Conservation (phyloP, 1,140 invertebrate species). For the Rhizoglyphus robini region DNA sequence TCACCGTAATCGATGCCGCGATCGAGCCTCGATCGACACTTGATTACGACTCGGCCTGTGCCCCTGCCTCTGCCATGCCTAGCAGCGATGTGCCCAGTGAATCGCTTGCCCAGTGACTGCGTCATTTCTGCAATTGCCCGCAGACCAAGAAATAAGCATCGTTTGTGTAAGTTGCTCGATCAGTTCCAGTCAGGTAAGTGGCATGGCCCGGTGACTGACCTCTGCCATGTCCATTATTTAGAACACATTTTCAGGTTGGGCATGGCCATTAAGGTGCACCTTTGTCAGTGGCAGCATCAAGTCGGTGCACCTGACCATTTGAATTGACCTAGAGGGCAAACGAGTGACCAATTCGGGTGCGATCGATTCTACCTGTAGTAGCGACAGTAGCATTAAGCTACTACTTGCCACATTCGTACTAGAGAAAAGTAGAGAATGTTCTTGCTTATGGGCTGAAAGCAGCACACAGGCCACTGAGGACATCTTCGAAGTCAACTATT, state of each 20-base stretch:
- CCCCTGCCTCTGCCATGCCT: no score
- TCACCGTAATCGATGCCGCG: no score
- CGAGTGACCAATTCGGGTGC: not conserved
- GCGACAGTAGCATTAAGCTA: not conserved
- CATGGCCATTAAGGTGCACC: not conserved
- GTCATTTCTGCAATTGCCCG: not conserved
- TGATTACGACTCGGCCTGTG: no score
- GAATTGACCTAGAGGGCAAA: not conserved
- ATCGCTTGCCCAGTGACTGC: no score
- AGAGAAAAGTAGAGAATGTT: no score
- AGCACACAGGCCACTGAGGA: no score
- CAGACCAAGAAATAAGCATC: not conserved
- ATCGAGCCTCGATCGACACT: no score
- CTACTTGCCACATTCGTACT: no score
- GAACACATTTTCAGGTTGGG: not conserved
- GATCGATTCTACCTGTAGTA: not conserved
- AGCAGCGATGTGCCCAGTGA: no score
- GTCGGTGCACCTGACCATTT: not conserved
- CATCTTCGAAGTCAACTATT: no score
- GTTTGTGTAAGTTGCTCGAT: no score
- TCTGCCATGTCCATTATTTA: not conserved
- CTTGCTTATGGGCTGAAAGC: no score
- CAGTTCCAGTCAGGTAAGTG: not conserved
- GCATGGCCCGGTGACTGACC: not conserved
- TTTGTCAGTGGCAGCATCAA: not conserved